Evolutionary conservation across 2,888 invertebrate genomes (phyloP).

Genomic region (Nephrocerus scutellatus): DNA sequence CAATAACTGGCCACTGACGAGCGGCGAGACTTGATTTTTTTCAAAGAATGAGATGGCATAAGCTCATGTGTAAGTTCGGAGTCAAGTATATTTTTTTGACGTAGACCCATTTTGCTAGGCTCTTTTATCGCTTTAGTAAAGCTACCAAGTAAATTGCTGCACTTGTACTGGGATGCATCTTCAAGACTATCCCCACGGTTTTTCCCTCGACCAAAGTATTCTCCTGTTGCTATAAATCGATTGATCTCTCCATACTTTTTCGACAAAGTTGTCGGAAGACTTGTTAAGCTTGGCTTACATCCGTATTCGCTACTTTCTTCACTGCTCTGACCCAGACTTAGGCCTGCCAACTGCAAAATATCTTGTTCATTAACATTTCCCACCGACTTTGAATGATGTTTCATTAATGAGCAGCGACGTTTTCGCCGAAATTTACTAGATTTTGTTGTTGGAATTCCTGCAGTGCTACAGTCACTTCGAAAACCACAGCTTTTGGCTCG

Average conservation of each 20-base stretch:
- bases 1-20: conserved; percentile 46
- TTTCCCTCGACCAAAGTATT: conserved; percentile 37
- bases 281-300: conserved; percentile 41
- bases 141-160: conserved; percentile 17
- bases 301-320: conserved; percentile 45
- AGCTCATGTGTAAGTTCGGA: too few species aligned
- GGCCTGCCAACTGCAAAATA: conserved; percentile 53
- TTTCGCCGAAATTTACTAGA: conserved; percentile 41
- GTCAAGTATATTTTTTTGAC: conserved; percentile 32
- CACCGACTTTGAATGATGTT: conserved; percentile 47
- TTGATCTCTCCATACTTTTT: conserved; percentile 47
- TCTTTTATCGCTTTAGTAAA: conserved; percentile 14
- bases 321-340: conserved; percentile 54
- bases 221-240: conserved; percentile 49
- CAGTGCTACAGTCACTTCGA: conserved; percentile 34
- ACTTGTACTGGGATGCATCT: conserved; percentile 5
- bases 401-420: conserved; percentile 30
- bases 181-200: conserved; percentile 1
- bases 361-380: conserved; percentile 50
- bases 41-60: conserved; percentile 22
- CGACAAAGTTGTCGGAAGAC: conserved; percentile 38
- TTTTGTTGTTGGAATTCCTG: conserved; percentile 41
- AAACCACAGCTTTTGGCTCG: conserved; percentile 45
- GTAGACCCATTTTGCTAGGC: conserved; percentile 26
- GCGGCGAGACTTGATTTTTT: conserved; percentile 44